phyloP scores from a whole-genome alignment of 2,113 vertebrate species.

The Pionites leucogaster region DNA sequence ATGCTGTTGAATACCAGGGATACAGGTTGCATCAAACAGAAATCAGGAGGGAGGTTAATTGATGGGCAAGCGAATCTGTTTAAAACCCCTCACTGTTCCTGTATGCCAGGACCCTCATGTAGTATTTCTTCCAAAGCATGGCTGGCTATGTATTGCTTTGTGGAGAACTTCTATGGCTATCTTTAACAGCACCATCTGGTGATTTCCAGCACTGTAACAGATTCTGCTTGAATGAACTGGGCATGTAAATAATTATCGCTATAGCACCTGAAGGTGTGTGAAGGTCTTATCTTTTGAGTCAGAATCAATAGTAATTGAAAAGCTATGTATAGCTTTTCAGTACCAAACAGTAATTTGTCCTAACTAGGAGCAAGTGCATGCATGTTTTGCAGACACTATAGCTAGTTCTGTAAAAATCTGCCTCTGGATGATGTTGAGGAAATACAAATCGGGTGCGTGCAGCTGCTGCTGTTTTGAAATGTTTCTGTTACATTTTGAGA shows the following conservation, averaged over 20 bases:
- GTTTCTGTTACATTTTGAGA: constrained; percentile 69
- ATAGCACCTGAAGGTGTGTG: background rate
- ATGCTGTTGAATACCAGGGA: background rate
- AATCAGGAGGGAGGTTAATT: background rate
- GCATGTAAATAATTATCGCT: background rate
- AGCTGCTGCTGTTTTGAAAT: constrained; percentile 70
- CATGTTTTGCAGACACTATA: background rate
- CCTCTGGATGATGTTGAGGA: background rate
- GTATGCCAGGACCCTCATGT: background rate
- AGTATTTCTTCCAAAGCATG: background rate
- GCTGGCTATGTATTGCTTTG: background rate
- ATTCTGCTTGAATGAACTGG: background rate
- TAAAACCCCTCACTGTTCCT: background rate
- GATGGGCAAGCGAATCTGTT: background rate
- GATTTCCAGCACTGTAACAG: background rate
- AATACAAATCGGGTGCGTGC: background rate
- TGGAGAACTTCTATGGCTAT: background rate
- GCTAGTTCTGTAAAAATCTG: background rate
- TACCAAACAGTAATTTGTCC: background rate
- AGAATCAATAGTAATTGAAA: background rate
- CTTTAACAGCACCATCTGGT: constrained; percentile 48
- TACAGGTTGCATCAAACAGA: background rate
- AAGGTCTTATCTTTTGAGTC: background rate
- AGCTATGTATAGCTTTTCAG: background rate
- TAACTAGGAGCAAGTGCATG: background rate